These are phyloP conservation scores for Artibeus jamaicensis DNA, from an alignment of 2,797 vertebrate genomes.

Conservation along the genomic window DNA sequence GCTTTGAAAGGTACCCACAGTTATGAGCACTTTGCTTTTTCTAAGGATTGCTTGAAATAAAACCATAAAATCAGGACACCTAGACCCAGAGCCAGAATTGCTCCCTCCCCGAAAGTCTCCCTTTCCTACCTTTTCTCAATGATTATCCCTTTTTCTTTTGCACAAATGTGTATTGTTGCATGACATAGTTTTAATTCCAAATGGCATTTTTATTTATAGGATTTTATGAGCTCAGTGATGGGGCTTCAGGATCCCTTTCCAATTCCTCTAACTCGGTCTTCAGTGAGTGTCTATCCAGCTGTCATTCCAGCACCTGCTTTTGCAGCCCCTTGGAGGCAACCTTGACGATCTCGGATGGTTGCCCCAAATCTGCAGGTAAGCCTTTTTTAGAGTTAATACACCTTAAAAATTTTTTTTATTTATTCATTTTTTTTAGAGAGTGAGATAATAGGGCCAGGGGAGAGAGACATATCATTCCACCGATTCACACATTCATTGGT, in stretches of 20 bases:
- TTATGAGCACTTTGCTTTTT: constrained; percentile 9
- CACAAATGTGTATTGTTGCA: constrained; percentile 34
- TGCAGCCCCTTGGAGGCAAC: constrained; percentile 91
- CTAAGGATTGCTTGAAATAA: constrained; percentile 49
- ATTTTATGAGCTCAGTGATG: constrained; percentile 97
- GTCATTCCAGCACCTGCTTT: constrained; percentile 93
- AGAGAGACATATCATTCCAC: background rate
- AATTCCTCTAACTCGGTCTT: constrained; percentile 98
- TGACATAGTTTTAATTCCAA: constrained; percentile 44
- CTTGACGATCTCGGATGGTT: constrained; percentile 88
- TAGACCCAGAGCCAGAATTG: constrained; percentile 55
- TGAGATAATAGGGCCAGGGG: background rate
- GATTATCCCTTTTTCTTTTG: constrained; percentile 19
- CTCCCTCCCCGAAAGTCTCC: background rate
- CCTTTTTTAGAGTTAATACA: constrained; percentile 3
- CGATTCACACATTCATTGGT: background rate
- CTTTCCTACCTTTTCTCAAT: constrained; percentile 40
- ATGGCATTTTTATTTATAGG: constrained; percentile 86
- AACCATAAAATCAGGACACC: constrained; percentile 40
- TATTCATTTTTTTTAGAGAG: background rate
- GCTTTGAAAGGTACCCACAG: constrained; percentile 17
- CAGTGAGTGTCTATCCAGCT: constrained; percentile 97
- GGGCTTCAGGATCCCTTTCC: constrained; percentile 93
- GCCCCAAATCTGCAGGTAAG: constrained; percentile 90
- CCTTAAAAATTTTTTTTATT: background rate